phyloP scores from a whole-genome alignment of 2,888 invertebrate species.

The Taenaris catops region DNA sequence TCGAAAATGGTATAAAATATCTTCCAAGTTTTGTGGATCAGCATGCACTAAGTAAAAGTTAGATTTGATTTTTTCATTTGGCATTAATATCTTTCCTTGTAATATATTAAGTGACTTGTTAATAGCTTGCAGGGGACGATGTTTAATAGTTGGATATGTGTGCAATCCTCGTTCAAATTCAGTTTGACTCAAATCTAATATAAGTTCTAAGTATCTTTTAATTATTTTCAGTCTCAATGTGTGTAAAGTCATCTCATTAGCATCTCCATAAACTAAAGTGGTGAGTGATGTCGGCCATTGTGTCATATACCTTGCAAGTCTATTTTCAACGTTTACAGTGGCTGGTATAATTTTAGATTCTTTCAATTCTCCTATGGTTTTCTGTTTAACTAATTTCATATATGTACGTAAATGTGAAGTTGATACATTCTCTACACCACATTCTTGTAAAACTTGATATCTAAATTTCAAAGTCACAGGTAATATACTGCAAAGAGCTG shows the following conservation, averaged over 20 bases:
- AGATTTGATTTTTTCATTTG: conserved; percentile 56
- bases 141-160: conserved; percentile 67
- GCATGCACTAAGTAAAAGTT: conserved; percentile 64
- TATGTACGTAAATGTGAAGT: conserved; percentile 41
- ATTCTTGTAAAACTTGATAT: conserved; percentile 57
- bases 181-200: conserved; percentile 51
- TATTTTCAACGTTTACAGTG: conserved; percentile 57
- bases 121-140: conserved; percentile 57
- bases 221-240: conserved; percentile 58
- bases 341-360: conserved; percentile 35
- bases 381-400: conserved; percentile 48
- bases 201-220: conserved; percentile 61
- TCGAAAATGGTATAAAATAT: conserved; percentile 48
- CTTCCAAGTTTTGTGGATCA: conserved; percentile 60
- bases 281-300: conserved; percentile 73
- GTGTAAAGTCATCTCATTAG: conserved; percentile 44
- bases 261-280: conserved; percentile 50
- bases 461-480: conserved; percentile 59
- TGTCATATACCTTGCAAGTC: conserved; percentile 58
- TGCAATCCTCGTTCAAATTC: conserved; percentile 56
- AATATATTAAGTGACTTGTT: conserved; percentile 56
- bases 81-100: conserved; percentile 51
- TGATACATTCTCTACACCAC: conserved; percentile 48
- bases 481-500: conserved; percentile 49
- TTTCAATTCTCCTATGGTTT: conserved; percentile 51